Base-by-base conservation (phyloP, 1,140 invertebrate genomes). In the Orchesella cincta region DNA sequence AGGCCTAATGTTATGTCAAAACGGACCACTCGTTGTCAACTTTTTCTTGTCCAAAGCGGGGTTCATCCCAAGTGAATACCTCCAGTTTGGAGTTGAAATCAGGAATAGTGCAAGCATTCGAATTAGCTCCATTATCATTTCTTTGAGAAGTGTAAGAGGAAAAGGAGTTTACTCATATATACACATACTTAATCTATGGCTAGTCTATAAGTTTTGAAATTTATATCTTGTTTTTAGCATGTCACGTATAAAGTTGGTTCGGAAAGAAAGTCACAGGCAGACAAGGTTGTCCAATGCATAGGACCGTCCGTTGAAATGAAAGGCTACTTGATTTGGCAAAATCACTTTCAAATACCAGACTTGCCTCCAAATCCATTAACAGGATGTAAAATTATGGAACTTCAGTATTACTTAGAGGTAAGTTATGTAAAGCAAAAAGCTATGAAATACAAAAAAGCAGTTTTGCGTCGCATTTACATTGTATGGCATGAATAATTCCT, bases 61-160 rank as follows among this genome's bases (percentile, higher is more conserved):
- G 14, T 78, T 75, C 18, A 74, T 78, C 2, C 57, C n/a, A 16
- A 74, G 77, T 26, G 77, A 78, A 14, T 64, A 36, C 28, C 31
- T 78, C 3, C 39, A 57, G 1, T 78, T 78, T 31, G 74, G 62
- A n/a, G 77, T 74, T 0, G 73, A 75, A 74, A 74, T 78, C 16
- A 39, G 74, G 16, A n/a, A 78, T 29, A 33, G 23, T 28, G 34
- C 71, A 12, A 46, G 35, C 23, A 46, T 51, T 8, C 36, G 29
- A 39, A 73, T 73, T n/a, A 73, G 39, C 28, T 26, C 35, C 18
- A 23, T 73, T n/a, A 36, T 46, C 5, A 29, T 73, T 14, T 73
- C 71, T 39, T 23, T 73, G 14, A 14, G 39, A 39, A 36, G 71
- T 26, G 71, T 73, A 73, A 36, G 39, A 14, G 28, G 33, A n/a